Percentiles rank a stretch among this genome's conserved stretches.
These are phyloP conservation scores for Yponomeuta evonymella DNA, from an alignment of 2,888 invertebrate species.

Conservation along the genomic window DNA sequence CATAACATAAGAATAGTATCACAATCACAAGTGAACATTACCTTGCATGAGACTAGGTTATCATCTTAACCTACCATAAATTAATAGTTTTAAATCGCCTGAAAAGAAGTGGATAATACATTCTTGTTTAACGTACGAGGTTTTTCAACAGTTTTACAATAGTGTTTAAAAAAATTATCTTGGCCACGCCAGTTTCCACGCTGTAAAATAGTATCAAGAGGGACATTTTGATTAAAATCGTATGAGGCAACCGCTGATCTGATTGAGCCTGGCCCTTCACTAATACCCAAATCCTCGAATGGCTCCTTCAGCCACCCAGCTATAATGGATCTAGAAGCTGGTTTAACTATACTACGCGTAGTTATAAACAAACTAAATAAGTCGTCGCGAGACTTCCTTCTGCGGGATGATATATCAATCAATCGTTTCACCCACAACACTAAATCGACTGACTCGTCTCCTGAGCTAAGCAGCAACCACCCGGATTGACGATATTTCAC, in stretches of 20 bases:
- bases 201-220: background rate
- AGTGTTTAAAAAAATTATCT: constrained; percentile 10
- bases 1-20: too few relatives aligned
- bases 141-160: background rate
- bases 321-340: background rate
- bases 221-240: background rate
- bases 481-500: background rate
- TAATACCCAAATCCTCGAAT: background rate
- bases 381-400: background rate
- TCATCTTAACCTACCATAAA: too few relatives aligned
- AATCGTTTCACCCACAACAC: background rate
- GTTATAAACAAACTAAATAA: background rate
- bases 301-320: background rate
- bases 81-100: too few relatives aligned
- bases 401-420: background rate
- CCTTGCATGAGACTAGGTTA: too few relatives aligned
- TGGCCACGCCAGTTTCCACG: constrained; percentile 3
- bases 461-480: background rate
- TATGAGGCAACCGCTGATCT: background rate
- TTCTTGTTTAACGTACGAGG: too few relatives aligned
- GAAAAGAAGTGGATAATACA: too few relatives aligned
- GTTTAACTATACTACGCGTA: background rate
- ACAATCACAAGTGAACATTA: too few relatives aligned
- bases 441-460: background rate
- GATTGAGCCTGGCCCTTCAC: background rate